phyloP scores from a whole-genome alignment of 35 echinoderm and acorn worm genomes.

The Heliocidaris erythrogramma region DNA sequence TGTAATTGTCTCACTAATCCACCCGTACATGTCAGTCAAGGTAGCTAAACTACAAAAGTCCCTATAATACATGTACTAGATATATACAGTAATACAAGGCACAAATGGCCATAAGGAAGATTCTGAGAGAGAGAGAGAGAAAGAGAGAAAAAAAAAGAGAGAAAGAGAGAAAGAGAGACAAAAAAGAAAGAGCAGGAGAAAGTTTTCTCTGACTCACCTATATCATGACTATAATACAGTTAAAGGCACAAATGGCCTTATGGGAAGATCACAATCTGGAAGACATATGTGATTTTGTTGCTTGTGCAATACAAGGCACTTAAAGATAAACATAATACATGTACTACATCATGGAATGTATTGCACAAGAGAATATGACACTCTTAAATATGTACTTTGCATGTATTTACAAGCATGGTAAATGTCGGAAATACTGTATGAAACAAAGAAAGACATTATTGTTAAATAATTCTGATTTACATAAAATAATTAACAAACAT shows the following conservation, averaged over 20 bases:
- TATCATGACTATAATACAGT: no score
- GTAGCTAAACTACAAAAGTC: background rate
- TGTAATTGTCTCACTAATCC: background rate
- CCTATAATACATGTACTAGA: background rate
- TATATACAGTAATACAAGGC: background rate
- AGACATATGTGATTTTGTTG: constrained; percentile 36
- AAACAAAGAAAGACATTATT: background rate
- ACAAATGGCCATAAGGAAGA: background rate
- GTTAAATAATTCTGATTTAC: background rate
- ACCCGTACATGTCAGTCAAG: background rate
- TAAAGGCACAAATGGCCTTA: constrained; percentile 21
- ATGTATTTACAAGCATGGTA: background rate
- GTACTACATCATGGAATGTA: constrained; percentile 23
- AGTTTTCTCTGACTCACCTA: no score
- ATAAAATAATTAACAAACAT: background rate
- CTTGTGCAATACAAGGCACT: constrained; percentile 30
- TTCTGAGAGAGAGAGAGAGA: background rate
- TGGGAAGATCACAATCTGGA: constrained; percentile 28
- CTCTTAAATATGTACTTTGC: background rate
- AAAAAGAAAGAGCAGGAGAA: no score
- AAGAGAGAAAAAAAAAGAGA: no score
- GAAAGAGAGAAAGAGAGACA: background rate
- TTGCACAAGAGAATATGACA: constrained; percentile 3
- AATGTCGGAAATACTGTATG: background rate
- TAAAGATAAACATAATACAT: background rate